Percentiles rank a stretch among this genome's conserved stretches.
These are phyloP conservation scores for Hirtodrosophila trivittata DNA, from an alignment of 2,888 invertebrate species.

Conservation along the genomic window DNA sequence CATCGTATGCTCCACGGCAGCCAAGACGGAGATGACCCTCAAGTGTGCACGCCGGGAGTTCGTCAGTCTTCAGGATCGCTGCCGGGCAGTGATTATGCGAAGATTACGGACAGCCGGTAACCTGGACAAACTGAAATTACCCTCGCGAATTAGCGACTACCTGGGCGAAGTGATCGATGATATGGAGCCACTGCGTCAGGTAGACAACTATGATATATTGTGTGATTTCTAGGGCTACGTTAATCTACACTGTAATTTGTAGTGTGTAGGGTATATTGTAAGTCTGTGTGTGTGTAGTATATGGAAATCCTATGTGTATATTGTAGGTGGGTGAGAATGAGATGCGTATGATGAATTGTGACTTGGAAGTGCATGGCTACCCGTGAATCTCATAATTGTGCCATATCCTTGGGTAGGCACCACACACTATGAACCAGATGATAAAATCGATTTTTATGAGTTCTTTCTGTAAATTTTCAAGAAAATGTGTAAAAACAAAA, in stretches of 20 bases:
- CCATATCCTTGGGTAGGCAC: slow-evolving; percentile 46
- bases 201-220: slow-evolving; percentile 83
- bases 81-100: slow-evolving; percentile 87
- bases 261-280: background rate
- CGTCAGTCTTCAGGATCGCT: slow-evolving; percentile 88
- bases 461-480: no score
- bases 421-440: slow-evolving; percentile 5
- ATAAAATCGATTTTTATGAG: no score
- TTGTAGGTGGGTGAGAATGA: slow-evolving; percentile 48
- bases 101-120: slow-evolving; percentile 84
- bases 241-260: background rate
- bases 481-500: no score
- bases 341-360: slow-evolving; percentile 50
- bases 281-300: slow-evolving; percentile 23
- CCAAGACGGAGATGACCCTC: slow-evolving; percentile 89
- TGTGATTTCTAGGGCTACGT: slow-evolving; percentile 72
- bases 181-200: slow-evolving; percentile 80
- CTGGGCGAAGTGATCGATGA: slow-evolving; percentile 85
- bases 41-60: slow-evolving; percentile 86
- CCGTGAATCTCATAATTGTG: slow-evolving; percentile 66
- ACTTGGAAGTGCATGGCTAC: slow-evolving; percentile 29
- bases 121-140: slow-evolving; percentile 86
- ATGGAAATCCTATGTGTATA: slow-evolving; percentile 34
- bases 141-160: slow-evolving; percentile 86
- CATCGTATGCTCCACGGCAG: slow-evolving; percentile 89